phyloP scores from a whole-genome alignment of 2,888 invertebrate genomes.

The Aspidapion aeneum region DNA sequence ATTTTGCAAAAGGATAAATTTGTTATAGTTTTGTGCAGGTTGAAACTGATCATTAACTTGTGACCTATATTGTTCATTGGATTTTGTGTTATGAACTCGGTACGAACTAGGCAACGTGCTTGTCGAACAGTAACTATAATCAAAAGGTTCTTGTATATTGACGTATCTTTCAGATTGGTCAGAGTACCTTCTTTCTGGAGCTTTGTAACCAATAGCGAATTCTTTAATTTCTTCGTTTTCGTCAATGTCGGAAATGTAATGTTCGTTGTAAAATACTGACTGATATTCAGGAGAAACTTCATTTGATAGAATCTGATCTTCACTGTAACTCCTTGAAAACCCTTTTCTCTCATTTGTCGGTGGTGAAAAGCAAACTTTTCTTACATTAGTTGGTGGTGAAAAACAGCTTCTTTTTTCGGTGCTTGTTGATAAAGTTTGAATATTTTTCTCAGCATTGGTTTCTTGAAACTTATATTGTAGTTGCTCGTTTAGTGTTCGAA shows the following conservation, averaged over 20 bases:
- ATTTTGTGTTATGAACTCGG: background rate
- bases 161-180: conserved; percentile 28
- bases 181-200: conserved; percentile 33
- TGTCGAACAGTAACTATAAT: conserved; percentile 1
- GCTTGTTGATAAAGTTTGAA: conserved; percentile 17
- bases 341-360: background rate
- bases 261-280: conserved; percentile 42
- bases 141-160: background rate
- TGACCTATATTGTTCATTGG: background rate
- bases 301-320: background rate
- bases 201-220: conserved; percentile 39
- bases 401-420: background rate
- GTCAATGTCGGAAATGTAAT: conserved; percentile 47
- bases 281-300: conserved; percentile 36
- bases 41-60: background rate
- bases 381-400: background rate
- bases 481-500: conserved; percentile 38
- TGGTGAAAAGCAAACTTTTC: background rate
- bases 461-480: conserved; percentile 35
- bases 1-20: no score
- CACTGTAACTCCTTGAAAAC: background rate
- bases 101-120: conserved; percentile 23
- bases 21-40: no score
- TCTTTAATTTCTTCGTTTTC: conserved; percentile 46
- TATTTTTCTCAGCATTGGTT: conserved; percentile 14